Base-by-base conservation (phyloP, 2,113 vertebrate species). In the Muscicapa adusta region DNA sequence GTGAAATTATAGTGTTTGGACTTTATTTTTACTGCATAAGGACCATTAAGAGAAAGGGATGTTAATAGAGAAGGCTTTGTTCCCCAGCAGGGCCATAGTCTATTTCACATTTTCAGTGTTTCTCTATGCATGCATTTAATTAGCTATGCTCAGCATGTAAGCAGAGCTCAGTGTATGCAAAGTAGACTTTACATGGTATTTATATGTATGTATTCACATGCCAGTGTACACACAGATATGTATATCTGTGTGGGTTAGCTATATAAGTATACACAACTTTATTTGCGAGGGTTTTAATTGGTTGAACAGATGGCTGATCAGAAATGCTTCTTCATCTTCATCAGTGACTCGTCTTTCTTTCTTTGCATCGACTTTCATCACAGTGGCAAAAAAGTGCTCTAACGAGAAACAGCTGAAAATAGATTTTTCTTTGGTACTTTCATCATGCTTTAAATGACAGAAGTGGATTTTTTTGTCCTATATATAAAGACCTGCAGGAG, bases 1-100 rank as follows among this genome's bases (percentile, higher is more conserved):
- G 90, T 94, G 65, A 98, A 98, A 98, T 98, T 97, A 97, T 85
- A 97, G 96, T 97, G 97, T 97, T 98, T 96, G 96, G 97, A 98
- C 97, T 97, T 98, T 97, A 97, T 98, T 98, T 98, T 97, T 96
- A 95, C 95, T 85, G 82, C 93, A 95, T 89, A 94, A 97, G 96
- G 96, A 86, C 97, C 97, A 95, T 97, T 95, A 93, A 96, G 91
- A 97, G 88, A 93, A 94, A 97, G 94, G 65, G 87, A 56, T 56
- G 92, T 68, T 97, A 96, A 96, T 95, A 96, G 89, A 93, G 88
- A 95, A 97, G 72, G 84, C 93, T 97, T 97, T 98, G 97, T 98
- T 98, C 96, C 95, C 71, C 22, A 81, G 10, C 3, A 63, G 88
- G 86, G 75, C 94, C 76, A 82, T 91, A 94, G 75, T 79, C 79